phyloP scores from a whole-genome alignment of 2,888 invertebrate genomes.

The Rhingia rostrata region DNA sequence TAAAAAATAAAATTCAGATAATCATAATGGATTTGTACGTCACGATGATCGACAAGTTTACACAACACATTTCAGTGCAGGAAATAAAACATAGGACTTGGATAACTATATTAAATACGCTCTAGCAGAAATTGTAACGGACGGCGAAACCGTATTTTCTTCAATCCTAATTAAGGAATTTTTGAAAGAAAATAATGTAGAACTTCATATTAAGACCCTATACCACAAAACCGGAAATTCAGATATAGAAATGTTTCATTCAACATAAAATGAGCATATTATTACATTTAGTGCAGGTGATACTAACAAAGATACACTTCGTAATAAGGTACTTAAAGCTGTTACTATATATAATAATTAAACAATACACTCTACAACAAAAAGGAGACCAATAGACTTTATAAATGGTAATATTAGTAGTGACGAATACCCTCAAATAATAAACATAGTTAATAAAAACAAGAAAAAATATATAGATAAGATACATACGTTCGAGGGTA shows the following conservation, averaged over 20 bases:
- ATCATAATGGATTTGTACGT: conserved; percentile 48
- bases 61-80: conserved; percentile 39
- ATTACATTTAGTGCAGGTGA: conserved; percentile 36
- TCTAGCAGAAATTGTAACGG: conserved; percentile 41
- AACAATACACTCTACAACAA: conserved; percentile 36
- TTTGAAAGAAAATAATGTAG: conserved; percentile 28
- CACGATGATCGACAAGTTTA: conserved; percentile 48
- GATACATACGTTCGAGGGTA: no score
- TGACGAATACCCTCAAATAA: conserved; percentile 11
- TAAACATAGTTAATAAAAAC: conserved; percentile 28
- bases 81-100: conserved; percentile 38
- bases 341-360: background rate
- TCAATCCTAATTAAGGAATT: conserved; percentile 39
- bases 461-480: conserved; percentile 31
- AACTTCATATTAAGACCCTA: conserved; percentile 33
- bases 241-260: conserved; percentile 47
- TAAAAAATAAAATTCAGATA: conserved; percentile 27
- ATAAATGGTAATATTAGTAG: conserved; percentile 18
- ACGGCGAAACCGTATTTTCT: conserved; percentile 29
- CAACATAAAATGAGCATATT: conserved; percentile 49
- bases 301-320: conserved; percentile 25
- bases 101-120: conserved; percentile 42
- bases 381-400: conserved; percentile 27
- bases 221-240: conserved; percentile 34
- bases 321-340: background rate